Conservation (phyloP, 2,888 invertebrate species). For the Amiota communis region DNA sequence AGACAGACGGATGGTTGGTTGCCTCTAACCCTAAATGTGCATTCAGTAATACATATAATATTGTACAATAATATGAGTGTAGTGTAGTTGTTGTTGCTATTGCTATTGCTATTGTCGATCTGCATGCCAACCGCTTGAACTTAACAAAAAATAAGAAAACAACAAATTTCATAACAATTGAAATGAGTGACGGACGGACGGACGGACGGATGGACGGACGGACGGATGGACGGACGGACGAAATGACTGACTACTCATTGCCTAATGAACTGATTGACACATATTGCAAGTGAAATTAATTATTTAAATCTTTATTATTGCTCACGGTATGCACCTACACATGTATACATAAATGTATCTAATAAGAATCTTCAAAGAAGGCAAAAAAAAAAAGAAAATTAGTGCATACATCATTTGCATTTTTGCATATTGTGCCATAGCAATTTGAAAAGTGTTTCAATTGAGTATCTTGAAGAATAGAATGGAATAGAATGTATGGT, state of each 20-base stretch:
- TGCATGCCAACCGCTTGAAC: not conserved
- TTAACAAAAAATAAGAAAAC: not conserved
- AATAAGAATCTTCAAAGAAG: too few species aligned
- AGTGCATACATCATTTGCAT: too few species aligned
- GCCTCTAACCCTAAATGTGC: too few species aligned
- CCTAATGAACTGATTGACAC: not conserved
- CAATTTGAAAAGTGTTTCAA: too few species aligned
- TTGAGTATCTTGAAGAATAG: too few species aligned
- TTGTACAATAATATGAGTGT: not conserved
- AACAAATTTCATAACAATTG: not conserved
- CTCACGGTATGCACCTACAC: not conserved
- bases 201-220: not conserved
- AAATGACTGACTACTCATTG: not conserved
- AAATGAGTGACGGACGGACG: not conserved
- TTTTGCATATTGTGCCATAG: too few species aligned
- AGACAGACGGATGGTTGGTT: too few species aligned
- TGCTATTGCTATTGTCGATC: not conserved
- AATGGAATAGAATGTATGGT: too few species aligned
- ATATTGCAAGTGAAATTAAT: not conserved
- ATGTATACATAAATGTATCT: too few species aligned
- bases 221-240: not conserved
- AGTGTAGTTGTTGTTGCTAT: too few species aligned
- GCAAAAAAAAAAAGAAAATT: too few species aligned
- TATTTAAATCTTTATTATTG: constrained; percentile 1
- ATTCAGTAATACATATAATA: too few species aligned